Conservation (phyloP, 2,113 vertebrate species). For the Tamias sibiricus region DNA sequence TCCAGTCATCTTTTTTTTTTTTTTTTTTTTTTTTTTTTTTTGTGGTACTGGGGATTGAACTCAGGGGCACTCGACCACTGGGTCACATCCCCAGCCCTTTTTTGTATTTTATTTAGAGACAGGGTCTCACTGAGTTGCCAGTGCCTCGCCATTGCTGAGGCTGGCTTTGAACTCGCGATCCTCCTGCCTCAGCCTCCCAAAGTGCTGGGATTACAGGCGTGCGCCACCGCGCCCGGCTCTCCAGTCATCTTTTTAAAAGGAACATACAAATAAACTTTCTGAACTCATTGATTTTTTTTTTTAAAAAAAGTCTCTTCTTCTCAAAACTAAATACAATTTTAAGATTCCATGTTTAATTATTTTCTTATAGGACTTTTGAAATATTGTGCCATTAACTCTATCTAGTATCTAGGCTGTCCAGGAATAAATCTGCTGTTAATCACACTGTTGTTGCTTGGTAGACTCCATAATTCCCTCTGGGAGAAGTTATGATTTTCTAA, state of each 20-base stretch:
- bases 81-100: no score
- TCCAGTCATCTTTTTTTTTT: background rate
- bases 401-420: background rate
- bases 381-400: background rate
- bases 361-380: background rate
- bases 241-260: background rate
- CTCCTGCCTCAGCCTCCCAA: no score
- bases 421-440: background rate
- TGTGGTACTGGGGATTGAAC: no score
- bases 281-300: background rate
- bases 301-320: background rate
- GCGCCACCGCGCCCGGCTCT: no score
- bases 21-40: no score
- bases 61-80: no score
- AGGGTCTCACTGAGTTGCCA: no score
- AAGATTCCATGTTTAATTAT: background rate
- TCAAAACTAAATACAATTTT: background rate
- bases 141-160: no score
- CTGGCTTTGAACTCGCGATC: no score
- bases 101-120: no score
- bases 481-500: background rate
- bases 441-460: background rate
- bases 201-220: no score
- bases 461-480: background rate
- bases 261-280: background rate